Evolutionary conservation across 1,140 invertebrate genomes (phyloP), one percentile per base, ranked within the genome.

Genomic region (Diplogasteroides magnus): DNA sequence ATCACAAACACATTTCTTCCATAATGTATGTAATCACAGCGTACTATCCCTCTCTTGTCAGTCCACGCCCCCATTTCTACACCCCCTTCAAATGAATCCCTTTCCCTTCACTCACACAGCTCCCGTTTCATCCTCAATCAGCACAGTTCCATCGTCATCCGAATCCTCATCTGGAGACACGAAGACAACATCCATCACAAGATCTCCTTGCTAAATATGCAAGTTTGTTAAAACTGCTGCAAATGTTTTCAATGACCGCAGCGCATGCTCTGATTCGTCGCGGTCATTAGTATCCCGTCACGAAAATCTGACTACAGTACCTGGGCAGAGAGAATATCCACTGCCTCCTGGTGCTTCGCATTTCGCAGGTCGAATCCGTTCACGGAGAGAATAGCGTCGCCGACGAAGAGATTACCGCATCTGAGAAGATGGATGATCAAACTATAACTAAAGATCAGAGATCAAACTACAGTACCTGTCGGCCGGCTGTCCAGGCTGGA

Each of bases 301-400:
- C 37, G 19, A 19, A 11, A 48, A 48, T 11, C 26, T 0, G 2
- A 25, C 23, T 15, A 62, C 29, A n/a, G 27, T 63, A 79, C 78
- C 74, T 81, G 76, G 37, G 76, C 78, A 14, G 73, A 71, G 14
- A 81, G 68, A 69, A 81, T 75, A 74, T 80, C 69, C 6, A 81
- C 80, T 1, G 80, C 80, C 61, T 81, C 74, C 19, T 71, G 62
- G 64, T 81, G 80, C 48, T 88, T 85, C 11, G 84, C 84, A 75
- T 88, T 88, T 60, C 88, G 86, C 61, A 92, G 85, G 83, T 90
- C 89, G 63, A 88, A 87, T 64, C 89, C 89, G 83, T 92, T 91
- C 19, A 91, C 90, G 74, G 87, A 87, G 2, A 92, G 83, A 74
- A 92, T 91, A 23, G 91, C 90, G 85, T 92, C 91, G 15, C 91